These are phyloP conservation scores for Clusia tigrina DNA, from an alignment of 2,888 invertebrate species.

Conservation along the genomic window DNA sequence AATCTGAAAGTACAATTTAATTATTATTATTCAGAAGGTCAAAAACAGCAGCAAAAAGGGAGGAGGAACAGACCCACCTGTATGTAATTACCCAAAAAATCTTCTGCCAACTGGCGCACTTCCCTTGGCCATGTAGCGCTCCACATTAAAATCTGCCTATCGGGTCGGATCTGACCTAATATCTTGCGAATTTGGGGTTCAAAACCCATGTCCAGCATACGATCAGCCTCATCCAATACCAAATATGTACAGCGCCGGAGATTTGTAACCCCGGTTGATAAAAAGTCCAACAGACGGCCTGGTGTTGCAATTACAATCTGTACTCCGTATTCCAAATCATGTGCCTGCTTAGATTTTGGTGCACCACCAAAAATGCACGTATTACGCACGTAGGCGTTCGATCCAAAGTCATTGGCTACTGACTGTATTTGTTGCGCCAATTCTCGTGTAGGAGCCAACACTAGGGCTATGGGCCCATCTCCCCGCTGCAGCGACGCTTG, in stretches of 20 bases:
- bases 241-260: constrained; percentile 81
- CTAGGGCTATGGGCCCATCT: constrained; percentile 84
- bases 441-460: constrained; percentile 82
- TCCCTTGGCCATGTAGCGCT: constrained; percentile 99
- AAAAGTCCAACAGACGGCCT: constrained; percentile 85
- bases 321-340: constrained; percentile 79
- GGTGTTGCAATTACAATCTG: constrained; percentile 92
- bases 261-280: constrained; percentile 79
- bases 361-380: constrained; percentile 93
- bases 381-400: constrained; percentile 77
- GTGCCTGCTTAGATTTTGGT: constrained; percentile 79
- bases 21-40: constrained; percentile 12
- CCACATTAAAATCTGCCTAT: constrained; percentile 97
- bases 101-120: constrained; percentile 88
- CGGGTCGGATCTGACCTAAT: constrained; percentile 90
- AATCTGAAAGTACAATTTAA: too few species aligned
- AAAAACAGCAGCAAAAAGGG: not conserved
- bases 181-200: constrained; percentile 96
- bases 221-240: constrained; percentile 89
- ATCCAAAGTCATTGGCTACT: constrained; percentile 83
- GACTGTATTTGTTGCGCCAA: constrained; percentile 83
- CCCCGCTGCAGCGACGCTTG: constrained; percentile 78
- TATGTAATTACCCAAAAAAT: constrained; percentile 88
- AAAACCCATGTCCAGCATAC: constrained; percentile 98
- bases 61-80: constrained; percentile 41